A percentile compares a stretch with the other conserved stretches of the same genome.
phyloP scores from a whole-genome alignment of 2,797 vertebrate genomes.

The Psittacula echo region DNA sequence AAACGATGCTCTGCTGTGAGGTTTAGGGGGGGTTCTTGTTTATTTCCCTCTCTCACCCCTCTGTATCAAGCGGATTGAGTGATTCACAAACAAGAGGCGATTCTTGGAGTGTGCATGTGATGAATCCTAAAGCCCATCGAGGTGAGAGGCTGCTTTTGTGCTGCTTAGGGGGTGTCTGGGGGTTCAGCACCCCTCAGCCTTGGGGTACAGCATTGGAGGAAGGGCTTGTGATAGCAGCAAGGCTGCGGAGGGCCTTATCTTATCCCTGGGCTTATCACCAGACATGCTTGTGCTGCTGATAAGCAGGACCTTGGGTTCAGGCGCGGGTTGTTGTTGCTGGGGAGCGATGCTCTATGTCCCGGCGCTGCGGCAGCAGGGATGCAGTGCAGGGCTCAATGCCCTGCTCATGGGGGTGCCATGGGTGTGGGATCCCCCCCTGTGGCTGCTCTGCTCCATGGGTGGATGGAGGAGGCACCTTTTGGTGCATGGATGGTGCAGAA shows the following conservation, averaged over 20 bases:
- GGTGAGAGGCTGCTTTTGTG: neutral
- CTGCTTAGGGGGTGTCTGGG: fast-evolving
- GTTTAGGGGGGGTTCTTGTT: neutral
- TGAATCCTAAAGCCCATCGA: neutral
- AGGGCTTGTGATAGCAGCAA: neutral
- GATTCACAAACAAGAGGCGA: neutral
- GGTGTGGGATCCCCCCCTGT: fast-evolving
- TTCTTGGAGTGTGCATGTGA: neutral
- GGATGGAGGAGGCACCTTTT: neutral
- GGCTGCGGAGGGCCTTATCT: slow-evolving; percentile 25
- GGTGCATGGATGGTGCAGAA: neutral
- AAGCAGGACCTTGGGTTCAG: slow-evolving; percentile 48
- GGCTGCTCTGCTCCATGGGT: fast-evolving
- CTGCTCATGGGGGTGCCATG: fast-evolving
- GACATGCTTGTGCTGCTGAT: slow-evolving; percentile 27
- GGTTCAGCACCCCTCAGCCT: neutral
- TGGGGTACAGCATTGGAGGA: neutral
- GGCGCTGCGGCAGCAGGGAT: neutral
- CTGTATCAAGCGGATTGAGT: neutral
- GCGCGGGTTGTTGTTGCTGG: neutral
- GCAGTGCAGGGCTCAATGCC: neutral
- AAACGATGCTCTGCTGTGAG: neutral
- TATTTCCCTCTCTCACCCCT: neutral
- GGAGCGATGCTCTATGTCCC: neutral
- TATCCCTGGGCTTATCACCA: slow-evolving; percentile 13